Conservation (phyloP, 2,797 vertebrate genomes). For the Varecia variegata region DNA sequence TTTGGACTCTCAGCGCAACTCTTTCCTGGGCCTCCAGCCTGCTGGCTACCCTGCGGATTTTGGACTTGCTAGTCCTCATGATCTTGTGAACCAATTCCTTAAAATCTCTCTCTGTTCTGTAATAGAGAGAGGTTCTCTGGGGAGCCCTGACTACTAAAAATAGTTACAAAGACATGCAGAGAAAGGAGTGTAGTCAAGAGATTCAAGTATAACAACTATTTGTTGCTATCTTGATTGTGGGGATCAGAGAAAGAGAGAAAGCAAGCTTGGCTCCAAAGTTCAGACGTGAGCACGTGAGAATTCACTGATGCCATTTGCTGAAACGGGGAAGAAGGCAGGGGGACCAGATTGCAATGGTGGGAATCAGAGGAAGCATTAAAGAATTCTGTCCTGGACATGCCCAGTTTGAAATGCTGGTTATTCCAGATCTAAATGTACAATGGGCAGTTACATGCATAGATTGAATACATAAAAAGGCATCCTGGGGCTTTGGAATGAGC, state of each 20-base stretch:
- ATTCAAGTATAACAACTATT: not conserved
- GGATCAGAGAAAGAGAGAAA: not conserved
- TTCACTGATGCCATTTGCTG: not conserved
- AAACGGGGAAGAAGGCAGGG: not conserved
- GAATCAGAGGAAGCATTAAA: not conserved
- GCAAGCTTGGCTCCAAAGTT: not conserved
- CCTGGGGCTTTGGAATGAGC: not conserved
- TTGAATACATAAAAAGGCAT: not conserved
- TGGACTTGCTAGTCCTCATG: rapidly evolving
- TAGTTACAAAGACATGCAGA: not conserved
- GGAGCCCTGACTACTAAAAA: not conserved
- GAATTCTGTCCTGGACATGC: too few relatives aligned
- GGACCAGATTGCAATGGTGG: too few relatives aligned
- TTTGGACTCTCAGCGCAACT: not conserved
- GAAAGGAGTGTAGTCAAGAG: not conserved
- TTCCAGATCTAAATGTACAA: rapidly evolving
- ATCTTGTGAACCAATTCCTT: not conserved
- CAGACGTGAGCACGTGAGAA: not conserved
- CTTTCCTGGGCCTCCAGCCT: rapidly evolving
- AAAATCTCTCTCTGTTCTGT: not conserved
- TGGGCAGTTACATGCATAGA: not conserved
- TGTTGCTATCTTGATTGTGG: not conserved
- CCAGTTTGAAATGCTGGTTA: not conserved
- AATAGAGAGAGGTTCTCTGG: not conserved
- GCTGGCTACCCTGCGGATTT: not conserved